phyloP scores from a whole-genome alignment of 2,888 invertebrate species.

The Anthrax anthrax region DNA sequence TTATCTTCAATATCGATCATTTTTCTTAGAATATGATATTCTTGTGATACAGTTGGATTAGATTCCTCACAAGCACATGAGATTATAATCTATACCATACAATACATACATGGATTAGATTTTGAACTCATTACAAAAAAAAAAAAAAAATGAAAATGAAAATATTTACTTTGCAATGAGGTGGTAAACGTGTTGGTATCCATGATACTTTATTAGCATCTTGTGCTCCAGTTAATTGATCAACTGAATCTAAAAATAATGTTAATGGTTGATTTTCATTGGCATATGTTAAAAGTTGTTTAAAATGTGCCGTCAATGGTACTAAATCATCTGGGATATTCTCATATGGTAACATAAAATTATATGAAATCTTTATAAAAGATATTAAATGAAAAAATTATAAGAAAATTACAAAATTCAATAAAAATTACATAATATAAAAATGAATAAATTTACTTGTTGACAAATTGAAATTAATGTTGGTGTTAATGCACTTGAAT shows the following conservation, averaged over 20 bases:
- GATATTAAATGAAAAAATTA: not conserved
- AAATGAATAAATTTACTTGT: slow-evolving; percentile 46
- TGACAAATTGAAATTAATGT: slow-evolving; percentile 90
- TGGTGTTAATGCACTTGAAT: slow-evolving; percentile 87
- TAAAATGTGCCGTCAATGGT: slow-evolving; percentile 90
- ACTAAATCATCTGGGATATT: slow-evolving; percentile 93
- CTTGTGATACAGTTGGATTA: slow-evolving; percentile 73
- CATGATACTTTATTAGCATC: slow-evolving; percentile 92
- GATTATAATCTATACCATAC: slow-evolving; percentile 73
- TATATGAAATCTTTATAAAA: slow-evolving; percentile 64
- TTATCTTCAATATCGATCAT: slow-evolving; percentile 83
- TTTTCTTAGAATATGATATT: slow-evolving; percentile 68
- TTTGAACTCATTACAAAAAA: not conserved
- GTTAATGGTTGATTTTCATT: slow-evolving; percentile 71
- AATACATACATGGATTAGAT: not conserved
- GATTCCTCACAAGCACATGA: slow-evolving; percentile 80
- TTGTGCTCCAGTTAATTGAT: slow-evolving; percentile 88
- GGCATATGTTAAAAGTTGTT: slow-evolving; percentile 76
- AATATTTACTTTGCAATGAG: slow-evolving; percentile 62
- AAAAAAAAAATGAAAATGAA: no score
- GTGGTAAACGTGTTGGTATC: slow-evolving; percentile 83
- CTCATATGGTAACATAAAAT: slow-evolving; percentile 80
- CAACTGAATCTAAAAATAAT: slow-evolving; percentile 89
- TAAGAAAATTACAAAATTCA: not conserved
- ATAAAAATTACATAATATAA: not conserved